These are phyloP conservation scores for Kryphioiulus occultus DNA, from an alignment of 2,888 invertebrate species.

Conservation along the genomic window DNA sequence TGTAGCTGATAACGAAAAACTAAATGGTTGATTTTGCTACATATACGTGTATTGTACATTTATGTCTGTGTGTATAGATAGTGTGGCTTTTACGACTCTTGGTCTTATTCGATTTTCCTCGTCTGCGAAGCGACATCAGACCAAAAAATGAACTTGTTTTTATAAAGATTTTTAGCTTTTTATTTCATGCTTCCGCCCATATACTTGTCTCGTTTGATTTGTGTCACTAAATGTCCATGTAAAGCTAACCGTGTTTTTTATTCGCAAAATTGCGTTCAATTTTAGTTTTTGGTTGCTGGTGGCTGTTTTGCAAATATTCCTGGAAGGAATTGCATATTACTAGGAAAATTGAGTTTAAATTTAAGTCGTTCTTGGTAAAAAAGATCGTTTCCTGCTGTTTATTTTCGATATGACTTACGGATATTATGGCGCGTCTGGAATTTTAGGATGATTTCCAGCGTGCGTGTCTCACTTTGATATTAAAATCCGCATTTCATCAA, in stretches of 20 bases:
- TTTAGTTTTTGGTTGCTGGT: not conserved
- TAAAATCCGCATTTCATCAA: no score
- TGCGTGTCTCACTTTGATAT: no score
- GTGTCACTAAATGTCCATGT: not conserved
- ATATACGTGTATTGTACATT: not conserved
- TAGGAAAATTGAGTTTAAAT: not conserved
- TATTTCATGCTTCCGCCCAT: not conserved
- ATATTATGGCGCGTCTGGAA: no score
- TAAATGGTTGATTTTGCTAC: not conserved
- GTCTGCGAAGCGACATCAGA: not conserved
- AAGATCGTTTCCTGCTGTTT: not conserved
- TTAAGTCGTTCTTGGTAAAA: not conserved
- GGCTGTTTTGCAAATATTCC: not conserved
- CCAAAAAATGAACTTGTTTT: conserved; percentile 3
- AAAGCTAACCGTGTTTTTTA: not conserved
- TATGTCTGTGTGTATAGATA: not conserved
- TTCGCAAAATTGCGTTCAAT: not conserved
- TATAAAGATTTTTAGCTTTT: conserved; percentile 8
- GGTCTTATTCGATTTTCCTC: conserved; percentile 2
- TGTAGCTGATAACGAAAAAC: not conserved
- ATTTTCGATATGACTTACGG: no score
- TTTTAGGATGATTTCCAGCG: no score
- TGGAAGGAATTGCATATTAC: not conserved
- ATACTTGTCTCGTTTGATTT: conserved; percentile 11
- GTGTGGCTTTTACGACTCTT: not conserved